Evolutionary conservation across 2,797 vertebrate genomes (phyloP).

Genomic region (Melopsittacus undulatus): DNA sequence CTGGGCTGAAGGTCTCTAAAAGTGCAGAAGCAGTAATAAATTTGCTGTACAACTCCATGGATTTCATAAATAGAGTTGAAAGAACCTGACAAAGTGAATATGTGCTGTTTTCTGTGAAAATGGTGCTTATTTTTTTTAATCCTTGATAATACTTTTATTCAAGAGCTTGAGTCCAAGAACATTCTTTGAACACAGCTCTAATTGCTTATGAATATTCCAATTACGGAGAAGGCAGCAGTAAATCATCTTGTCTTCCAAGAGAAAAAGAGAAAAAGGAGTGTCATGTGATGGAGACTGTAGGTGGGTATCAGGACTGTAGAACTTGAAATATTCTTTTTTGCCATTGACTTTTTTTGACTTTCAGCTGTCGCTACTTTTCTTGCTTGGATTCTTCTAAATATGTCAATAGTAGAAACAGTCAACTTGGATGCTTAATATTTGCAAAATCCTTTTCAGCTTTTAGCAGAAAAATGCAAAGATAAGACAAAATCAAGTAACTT

Average conservation of each 20-base stretch:
- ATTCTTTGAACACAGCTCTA: conserved; percentile 21
- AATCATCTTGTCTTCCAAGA: conserved; percentile 48
- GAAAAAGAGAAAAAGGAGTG: not conserved
- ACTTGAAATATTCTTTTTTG: not conserved
- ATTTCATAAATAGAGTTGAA: not conserved
- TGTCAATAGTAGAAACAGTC: not conserved
- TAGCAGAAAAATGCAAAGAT: not conserved
- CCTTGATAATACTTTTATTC: not conserved
- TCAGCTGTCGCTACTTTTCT: not conserved
- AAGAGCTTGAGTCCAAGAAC: conserved; percentile 21
- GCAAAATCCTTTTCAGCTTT: not conserved
- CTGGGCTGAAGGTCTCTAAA: not conserved
- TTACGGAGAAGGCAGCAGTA: conserved; percentile 8
- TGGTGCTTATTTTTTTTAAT: not conserved
- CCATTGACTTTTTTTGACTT: conserved; percentile 9
- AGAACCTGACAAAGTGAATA: not conserved
- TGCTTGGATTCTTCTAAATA: not conserved
- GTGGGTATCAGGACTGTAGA: conserved; percentile 12
- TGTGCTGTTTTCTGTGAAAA: not conserved
- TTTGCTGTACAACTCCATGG: not conserved
- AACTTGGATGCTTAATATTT: not conserved
- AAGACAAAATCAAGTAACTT: not conserved
- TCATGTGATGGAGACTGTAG: conserved; percentile 1
- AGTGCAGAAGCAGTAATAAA: not conserved
- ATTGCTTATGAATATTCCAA: conserved; percentile 56